Percentiles rank a stretch among this genome's conserved stretches.
Evolutionary conservation across 2,797 vertebrate genomes (phyloP).

Genomic region (Halcyon leucocephala): DNA sequence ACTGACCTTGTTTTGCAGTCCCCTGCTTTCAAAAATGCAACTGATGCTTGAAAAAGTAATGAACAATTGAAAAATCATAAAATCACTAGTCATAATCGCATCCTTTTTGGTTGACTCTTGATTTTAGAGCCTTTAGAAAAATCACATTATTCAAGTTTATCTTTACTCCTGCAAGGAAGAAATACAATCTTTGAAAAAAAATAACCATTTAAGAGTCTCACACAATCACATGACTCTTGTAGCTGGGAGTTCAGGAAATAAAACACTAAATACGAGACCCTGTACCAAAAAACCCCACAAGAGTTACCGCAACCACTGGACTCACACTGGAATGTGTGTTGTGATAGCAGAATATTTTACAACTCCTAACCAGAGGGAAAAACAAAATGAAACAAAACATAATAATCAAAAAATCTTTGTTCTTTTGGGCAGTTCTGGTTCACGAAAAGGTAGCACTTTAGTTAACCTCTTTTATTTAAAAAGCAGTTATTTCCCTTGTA

Average conservation of each 20-base stretch:
- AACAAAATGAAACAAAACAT: background rate
- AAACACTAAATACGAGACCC: background rate
- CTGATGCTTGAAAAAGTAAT: background rate
- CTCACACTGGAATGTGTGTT: background rate
- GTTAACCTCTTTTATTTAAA: background rate
- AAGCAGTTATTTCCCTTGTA: background rate
- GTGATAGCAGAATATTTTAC: background rate
- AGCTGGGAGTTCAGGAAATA: background rate
- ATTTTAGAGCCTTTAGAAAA: background rate
- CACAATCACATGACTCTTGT: background rate
- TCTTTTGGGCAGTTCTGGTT: background rate
- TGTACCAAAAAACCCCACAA: background rate
- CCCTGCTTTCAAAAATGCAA: background rate
- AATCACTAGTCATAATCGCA: background rate
- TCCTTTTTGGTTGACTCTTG: background rate
- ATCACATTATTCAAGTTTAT: background rate
- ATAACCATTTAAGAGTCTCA: background rate
- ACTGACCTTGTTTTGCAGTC: background rate
- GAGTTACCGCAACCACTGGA: background rate
- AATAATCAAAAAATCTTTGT: background rate
- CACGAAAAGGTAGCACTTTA: background rate
- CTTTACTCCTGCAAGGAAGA: background rate
- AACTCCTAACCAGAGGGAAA: background rate
- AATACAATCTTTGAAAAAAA: background rate
- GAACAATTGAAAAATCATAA: fast-evolving